These are phyloP conservation scores for Molanna angustata DNA, from an alignment of 2,888 invertebrate genomes.

Conservation along the genomic window DNA sequence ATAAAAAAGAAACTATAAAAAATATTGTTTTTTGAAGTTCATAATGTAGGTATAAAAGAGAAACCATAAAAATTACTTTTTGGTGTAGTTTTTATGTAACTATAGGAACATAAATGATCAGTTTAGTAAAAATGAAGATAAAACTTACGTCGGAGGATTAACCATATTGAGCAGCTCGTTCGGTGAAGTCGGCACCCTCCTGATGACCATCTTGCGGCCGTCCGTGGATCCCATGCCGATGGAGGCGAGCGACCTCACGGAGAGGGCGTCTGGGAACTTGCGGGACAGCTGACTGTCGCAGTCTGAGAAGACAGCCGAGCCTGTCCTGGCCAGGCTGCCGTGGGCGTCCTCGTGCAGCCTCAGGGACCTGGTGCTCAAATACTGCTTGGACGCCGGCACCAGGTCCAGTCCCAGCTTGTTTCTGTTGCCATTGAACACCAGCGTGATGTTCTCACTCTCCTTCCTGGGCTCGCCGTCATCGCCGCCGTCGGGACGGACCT, in stretches of 20 bases:
- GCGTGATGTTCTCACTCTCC: constrained; percentile 26
- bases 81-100: too few species aligned
- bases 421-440: constrained; percentile 31
- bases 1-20: too few species aligned
- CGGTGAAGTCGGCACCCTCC: constrained; percentile 80
- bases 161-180: constrained; percentile 83
- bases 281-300: constrained; percentile 52
- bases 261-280: constrained; percentile 64
- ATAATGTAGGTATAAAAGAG: too few species aligned
- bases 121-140: constrained; percentile 27
- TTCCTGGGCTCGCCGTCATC: background rate
- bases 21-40: too few species aligned
- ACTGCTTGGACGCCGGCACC: constrained; percentile 50
- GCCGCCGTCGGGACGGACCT: constrained; percentile 1
- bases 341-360: constrained; percentile 48
- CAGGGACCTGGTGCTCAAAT: constrained; percentile 37
- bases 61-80: too few species aligned
- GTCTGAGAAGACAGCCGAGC: constrained; percentile 61
- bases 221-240: constrained; percentile 88
- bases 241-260: constrained; percentile 76
- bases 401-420: constrained; percentile 40
- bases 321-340: constrained; percentile 40
- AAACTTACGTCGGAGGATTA: constrained; percentile 77
- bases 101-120: background rate
- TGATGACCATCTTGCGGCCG: constrained; percentile 80